Evolutionary conservation across 1,140 invertebrate genomes (phyloP).

Genomic region (Nasonia giraulti): DNA sequence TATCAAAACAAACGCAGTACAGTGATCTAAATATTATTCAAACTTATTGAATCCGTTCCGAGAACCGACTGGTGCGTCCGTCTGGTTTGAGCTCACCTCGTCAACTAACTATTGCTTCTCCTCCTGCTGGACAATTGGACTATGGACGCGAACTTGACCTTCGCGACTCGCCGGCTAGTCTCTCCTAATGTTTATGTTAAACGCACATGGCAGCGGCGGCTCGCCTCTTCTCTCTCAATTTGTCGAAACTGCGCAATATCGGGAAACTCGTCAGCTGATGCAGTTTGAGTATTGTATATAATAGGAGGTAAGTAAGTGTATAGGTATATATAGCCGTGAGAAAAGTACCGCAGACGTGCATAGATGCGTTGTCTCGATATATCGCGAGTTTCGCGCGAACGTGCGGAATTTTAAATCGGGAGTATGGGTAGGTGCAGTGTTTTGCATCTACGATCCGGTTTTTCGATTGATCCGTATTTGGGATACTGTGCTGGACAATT

Average conservation of each 20-base stretch:
- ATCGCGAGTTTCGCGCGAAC: neutral
- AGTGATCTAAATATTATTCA: no score
- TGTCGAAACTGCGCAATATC: neutral
- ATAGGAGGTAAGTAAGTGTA: no score
- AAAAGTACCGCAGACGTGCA: no score
- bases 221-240: neutral
- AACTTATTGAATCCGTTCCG: no score
- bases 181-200: conserved; percentile 18
- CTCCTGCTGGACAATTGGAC: neutral
- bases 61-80: no score
- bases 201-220: neutral
- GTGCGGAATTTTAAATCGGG: neutral
- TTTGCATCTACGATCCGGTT: neutral
- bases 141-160: neutral
- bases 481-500: neutral
- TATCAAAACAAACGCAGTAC: no score
- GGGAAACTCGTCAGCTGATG: neutral
- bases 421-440: neutral
- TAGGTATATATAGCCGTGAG: no score
- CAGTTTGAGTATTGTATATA: no score
- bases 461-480: neutral
- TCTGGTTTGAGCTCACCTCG: no score
- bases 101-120: neutral
- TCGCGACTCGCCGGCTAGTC: neutral
- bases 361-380: no score